Percentiles rank a stretch among this genome's conserved stretches.
These are phyloP conservation scores for Riparia riparia DNA, from an alignment of 2,113 vertebrate genomes.

Conservation along the genomic window DNA sequence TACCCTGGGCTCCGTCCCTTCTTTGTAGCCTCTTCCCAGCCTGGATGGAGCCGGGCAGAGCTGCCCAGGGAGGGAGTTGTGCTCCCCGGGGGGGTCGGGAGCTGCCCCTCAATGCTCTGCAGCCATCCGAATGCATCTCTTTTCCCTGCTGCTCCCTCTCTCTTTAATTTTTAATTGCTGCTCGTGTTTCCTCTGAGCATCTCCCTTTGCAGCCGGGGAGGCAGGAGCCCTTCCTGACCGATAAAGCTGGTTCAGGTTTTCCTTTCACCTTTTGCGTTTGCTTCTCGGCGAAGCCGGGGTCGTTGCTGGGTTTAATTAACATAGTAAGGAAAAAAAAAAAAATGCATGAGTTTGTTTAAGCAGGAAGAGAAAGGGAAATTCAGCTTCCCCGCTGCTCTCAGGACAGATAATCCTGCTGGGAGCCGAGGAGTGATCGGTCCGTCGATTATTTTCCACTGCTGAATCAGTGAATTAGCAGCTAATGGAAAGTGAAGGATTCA, in stretches of 20 bases:
- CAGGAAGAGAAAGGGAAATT: background rate
- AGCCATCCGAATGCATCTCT: rapidly evolving
- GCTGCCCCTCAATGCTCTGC: background rate
- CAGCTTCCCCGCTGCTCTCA: background rate
- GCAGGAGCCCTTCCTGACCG: background rate
- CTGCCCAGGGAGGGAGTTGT: rapidly evolving
- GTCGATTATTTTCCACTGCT: background rate
- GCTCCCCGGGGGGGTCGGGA: rapidly evolving
- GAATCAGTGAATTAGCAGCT: background rate
- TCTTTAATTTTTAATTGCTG: slow-evolving; percentile 33
- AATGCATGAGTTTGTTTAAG: background rate
- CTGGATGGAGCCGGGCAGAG: background rate
- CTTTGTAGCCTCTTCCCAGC: background rate
- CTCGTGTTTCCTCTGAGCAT: slow-evolving; percentile 21
- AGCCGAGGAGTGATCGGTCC: background rate
- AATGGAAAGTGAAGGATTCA: background rate
- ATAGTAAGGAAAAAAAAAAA: slow-evolving; percentile 6
- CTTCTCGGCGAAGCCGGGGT: background rate
- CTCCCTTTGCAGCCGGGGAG: background rate
- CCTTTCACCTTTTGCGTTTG: background rate
- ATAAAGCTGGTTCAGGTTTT: background rate
- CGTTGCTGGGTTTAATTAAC: slow-evolving; percentile 16
- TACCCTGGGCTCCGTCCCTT: rapidly evolving
- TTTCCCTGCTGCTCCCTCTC: background rate
- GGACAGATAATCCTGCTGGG: background rate